phyloP scores from a whole-genome alignment of 1,140 invertebrate genomes.

The Sesamia nonagrioides region DNA sequence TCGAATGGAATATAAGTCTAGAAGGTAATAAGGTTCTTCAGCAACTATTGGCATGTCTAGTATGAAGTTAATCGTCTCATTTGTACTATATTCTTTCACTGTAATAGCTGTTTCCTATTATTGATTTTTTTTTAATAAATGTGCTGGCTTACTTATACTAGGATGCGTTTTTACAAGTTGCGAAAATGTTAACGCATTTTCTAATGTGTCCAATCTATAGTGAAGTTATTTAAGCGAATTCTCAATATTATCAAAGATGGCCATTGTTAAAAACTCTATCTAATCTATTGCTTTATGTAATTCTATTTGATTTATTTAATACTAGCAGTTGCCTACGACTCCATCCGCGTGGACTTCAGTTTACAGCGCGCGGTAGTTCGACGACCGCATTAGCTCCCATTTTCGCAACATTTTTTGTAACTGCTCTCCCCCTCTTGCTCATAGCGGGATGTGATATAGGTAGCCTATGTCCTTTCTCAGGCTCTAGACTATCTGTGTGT shows the following conservation, averaged over 20 bases:
- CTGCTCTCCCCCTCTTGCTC: too few species aligned
- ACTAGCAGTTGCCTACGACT: too few species aligned
- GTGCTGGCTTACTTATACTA: constrained; percentile 34
- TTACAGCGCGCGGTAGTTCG: too few species aligned
- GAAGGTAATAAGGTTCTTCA: constrained; percentile 40
- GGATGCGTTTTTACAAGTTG: constrained; percentile 55
- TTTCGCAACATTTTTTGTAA: too few species aligned
- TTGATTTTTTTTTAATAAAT: constrained; percentile 50
- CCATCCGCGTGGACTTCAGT: too few species aligned
- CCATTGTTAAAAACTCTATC: constrained; percentile 14
- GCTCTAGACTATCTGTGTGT: too few species aligned
- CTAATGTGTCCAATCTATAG: constrained; percentile 55
- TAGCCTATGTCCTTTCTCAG: too few species aligned
- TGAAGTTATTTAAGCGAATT: constrained; percentile 54
- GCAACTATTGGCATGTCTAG: constrained; percentile 48
- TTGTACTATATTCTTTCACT: constrained; percentile 53
- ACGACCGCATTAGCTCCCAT: too few species aligned
- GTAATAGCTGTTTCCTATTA: constrained; percentile 55
- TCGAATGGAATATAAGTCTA: constrained; percentile 53
- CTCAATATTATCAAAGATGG: constrained; percentile 51
- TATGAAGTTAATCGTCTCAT: constrained; percentile 50
- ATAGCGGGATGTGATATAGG: too few species aligned
- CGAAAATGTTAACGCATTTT: constrained; percentile 59
- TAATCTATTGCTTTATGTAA: constrained; percentile 43
- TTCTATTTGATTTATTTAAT: constrained; percentile 43